Evolutionary conservation across 2,797 vertebrate genomes (phyloP).

Genomic region (Acrocephalus scirpaceus): DNA sequence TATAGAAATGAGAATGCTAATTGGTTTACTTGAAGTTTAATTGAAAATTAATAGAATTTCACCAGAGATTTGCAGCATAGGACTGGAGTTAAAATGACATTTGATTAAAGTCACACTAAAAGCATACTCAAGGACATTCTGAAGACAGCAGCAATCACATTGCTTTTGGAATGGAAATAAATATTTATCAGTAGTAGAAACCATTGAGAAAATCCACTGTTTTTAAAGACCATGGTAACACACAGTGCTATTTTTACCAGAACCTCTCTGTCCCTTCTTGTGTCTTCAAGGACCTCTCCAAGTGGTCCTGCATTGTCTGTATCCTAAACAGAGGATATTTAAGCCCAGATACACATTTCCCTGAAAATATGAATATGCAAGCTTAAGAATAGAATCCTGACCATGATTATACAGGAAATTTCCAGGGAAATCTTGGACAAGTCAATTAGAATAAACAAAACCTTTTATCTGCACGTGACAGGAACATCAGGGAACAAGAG

Average conservation of each 20-base stretch:
- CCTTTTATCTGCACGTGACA: neutral
- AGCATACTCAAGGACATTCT: constrained; percentile 64
- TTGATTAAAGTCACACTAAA: constrained; percentile 63
- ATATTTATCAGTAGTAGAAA: neutral
- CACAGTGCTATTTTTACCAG: neutral
- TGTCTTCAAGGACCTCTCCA: neutral
- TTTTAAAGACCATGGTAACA: neutral
- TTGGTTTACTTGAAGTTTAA: constrained; percentile 74
- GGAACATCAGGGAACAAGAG: neutral
- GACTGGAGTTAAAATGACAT: constrained; percentile 57
- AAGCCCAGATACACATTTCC: neutral
- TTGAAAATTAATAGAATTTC: constrained; percentile 75
- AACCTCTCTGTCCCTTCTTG: neutral
- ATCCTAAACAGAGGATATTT: neutral
- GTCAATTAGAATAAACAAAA: neutral
- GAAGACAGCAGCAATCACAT: neutral
- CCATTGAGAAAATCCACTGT: neutral
- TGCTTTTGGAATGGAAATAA: constrained; percentile 12
- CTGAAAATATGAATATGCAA: neutral
- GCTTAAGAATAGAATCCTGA: neutral
- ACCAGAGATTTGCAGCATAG: constrained; percentile 63
- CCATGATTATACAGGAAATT: neutral
- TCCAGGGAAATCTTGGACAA: neutral
- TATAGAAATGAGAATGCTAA: constrained; percentile 71
- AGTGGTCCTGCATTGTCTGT: neutral